Conservation (phyloP, 2,113 vertebrate species). For the Entomyzon cyanotis region DNA sequence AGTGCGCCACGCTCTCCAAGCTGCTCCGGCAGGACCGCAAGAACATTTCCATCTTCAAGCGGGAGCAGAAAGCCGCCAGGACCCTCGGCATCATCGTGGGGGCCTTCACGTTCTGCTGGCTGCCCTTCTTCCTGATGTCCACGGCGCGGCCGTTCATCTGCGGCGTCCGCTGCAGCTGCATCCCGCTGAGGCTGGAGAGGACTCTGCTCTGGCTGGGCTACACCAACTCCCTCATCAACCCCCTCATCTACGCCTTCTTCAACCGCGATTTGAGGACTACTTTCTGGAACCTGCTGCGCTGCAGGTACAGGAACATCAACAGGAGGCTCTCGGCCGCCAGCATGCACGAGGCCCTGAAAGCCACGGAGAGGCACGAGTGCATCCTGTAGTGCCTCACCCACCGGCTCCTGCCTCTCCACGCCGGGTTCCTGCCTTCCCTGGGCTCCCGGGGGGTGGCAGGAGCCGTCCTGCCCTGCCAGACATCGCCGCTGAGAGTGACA, state of each 20-base stretch:
- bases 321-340: constrained; percentile 73
- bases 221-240: constrained; percentile 78
- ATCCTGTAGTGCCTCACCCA: constrained; percentile 65
- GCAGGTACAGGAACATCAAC: constrained; percentile 78
- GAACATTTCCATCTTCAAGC: constrained; percentile 80
- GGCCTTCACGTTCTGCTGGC: constrained; percentile 75
- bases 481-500: not conserved
- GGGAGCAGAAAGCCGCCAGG: constrained; percentile 77
- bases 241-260: constrained; percentile 78
- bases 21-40: constrained; percentile 72
- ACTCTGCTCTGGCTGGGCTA: constrained; percentile 78
- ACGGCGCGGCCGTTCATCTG: constrained; percentile 76
- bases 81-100: constrained; percentile 77
- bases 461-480: not conserved
- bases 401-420: not conserved
- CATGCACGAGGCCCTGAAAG: constrained; percentile 79
- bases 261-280: constrained; percentile 79
- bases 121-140: constrained; percentile 77
- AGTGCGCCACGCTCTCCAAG: constrained; percentile 73
- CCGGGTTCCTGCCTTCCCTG: not conserved
- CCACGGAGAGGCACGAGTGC: constrained; percentile 71
- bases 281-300: constrained; percentile 77
- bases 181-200: constrained; percentile 74
- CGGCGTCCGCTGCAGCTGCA: constrained; percentile 71
- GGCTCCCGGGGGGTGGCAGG: not conserved